phyloP scores from a whole-genome alignment of 2,113 vertebrate genomes.

The Antechinus flavipes region DNA sequence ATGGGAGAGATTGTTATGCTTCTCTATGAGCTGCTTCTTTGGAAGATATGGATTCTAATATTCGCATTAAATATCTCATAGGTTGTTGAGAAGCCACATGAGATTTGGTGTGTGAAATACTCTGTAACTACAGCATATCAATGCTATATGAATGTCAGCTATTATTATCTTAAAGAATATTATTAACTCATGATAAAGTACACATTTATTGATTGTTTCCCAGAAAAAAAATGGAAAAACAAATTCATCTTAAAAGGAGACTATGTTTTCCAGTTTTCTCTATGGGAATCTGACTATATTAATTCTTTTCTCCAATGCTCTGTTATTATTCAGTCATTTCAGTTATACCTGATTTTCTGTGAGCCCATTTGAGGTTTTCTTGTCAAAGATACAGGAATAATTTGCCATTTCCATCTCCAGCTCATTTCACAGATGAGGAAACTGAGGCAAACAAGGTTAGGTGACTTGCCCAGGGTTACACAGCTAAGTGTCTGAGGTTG shows the following conservation, averaged over 20 bases:
- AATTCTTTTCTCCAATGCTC: neutral
- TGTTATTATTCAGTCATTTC: neutral
- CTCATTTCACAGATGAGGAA: too few species aligned
- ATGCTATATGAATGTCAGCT: neutral
- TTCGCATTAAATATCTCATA: neutral
- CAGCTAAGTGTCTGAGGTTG: too few species aligned
- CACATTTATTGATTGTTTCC: slow-evolving; percentile 25
- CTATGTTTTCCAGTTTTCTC: slow-evolving; percentile 39
- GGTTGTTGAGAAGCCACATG: neutral
- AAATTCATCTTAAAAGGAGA: slow-evolving; percentile 60
- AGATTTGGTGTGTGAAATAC: neutral
- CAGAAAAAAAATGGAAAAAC: slow-evolving; percentile 40
- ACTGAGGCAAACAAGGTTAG: too few species aligned
- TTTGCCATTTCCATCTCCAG: too few species aligned
- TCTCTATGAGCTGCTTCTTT: neutral
- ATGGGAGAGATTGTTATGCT: neutral
- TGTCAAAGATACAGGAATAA: neutral
- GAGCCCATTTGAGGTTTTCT: neutral
- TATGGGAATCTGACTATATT: slow-evolving; percentile 53
- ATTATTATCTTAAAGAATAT: neutral
- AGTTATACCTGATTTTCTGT: neutral
- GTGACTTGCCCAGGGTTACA: too few species aligned
- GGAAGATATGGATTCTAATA: neutral
- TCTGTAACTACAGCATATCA: neutral
- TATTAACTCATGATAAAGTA: neutral